Conservation (phyloP, 2,113 vertebrate species). For the Ammospiza nelsoni region DNA sequence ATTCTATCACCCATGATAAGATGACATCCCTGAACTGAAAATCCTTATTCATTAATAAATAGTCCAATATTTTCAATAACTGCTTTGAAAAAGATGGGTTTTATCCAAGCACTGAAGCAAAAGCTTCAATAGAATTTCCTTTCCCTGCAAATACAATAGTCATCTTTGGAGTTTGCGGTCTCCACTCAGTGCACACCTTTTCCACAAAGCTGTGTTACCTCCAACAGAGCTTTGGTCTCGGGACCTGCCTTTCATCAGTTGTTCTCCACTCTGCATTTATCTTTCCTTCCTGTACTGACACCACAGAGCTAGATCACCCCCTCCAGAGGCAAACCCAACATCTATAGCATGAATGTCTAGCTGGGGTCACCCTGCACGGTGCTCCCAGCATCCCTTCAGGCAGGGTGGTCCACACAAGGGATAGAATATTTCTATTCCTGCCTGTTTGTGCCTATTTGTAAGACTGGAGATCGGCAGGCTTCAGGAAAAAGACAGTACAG, state of each 20-base stretch:
- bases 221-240: conserved; percentile 29
- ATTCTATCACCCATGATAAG: conserved; percentile 48
- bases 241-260: neutral
- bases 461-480: neutral
- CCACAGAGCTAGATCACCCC: neutral
- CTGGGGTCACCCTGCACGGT: neutral
- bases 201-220: conserved; percentile 26
- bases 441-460: neutral
- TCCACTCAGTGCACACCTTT: conserved; percentile 29
- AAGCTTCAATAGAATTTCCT: neutral
- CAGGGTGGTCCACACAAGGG: fast-evolving
- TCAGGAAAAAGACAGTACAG: neutral
- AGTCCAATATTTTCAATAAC: conserved; percentile 41
- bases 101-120: neutral
- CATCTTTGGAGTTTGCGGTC: neutral
- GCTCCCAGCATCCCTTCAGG: neutral
- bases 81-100: conserved; percentile 11
- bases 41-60: conserved; percentile 55
- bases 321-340: neutral
- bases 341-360: neutral
- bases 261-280: neutral
- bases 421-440: neutral
- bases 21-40: conserved; percentile 41
- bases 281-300: neutral
- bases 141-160: neutral